Percentiles rank a stretch among this genome's conserved stretches.
phyloP scores from a whole-genome alignment of 2,888 invertebrate genomes.

The Drosophila glabriapex region DNA sequence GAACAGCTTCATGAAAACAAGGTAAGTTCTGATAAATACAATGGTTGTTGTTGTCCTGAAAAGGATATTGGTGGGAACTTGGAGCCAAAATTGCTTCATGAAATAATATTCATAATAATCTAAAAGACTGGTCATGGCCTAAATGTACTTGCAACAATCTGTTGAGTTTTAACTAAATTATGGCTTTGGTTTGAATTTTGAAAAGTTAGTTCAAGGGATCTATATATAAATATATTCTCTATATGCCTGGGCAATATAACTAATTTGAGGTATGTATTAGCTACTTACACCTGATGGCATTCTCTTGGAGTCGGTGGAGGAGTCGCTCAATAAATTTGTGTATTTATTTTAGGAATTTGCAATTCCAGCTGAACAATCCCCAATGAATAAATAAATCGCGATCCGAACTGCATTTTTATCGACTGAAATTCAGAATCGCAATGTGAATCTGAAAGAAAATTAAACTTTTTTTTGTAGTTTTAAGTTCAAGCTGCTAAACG shows the following conservation, averaged over 20 bases:
- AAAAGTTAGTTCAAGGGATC: neutral
- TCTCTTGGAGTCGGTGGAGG: neutral
- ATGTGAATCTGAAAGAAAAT: neutral
- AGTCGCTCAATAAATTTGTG: neutral
- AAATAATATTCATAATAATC: neutral
- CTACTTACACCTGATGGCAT: neutral
- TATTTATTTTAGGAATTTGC: neutral
- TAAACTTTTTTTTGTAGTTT: neutral
- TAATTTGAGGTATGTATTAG: neutral
- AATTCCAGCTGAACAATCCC: neutral
- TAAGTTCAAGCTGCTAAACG: neutral
- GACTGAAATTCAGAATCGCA: neutral
- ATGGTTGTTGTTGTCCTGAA: neutral
- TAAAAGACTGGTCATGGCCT: neutral
- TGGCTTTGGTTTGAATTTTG: neutral
- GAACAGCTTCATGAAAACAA: neutral
- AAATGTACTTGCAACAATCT: neutral
- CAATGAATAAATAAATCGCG: neutral
- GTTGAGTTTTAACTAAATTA: neutral
- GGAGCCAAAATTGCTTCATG: neutral
- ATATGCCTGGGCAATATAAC: neutral
- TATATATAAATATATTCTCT: neutral
- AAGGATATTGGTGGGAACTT: neutral
- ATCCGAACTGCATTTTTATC: neutral
- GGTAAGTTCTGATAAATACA: neutral